phyloP scores from a whole-genome alignment of 2,888 invertebrate genomes.

The Trachelus troglodyta region DNA sequence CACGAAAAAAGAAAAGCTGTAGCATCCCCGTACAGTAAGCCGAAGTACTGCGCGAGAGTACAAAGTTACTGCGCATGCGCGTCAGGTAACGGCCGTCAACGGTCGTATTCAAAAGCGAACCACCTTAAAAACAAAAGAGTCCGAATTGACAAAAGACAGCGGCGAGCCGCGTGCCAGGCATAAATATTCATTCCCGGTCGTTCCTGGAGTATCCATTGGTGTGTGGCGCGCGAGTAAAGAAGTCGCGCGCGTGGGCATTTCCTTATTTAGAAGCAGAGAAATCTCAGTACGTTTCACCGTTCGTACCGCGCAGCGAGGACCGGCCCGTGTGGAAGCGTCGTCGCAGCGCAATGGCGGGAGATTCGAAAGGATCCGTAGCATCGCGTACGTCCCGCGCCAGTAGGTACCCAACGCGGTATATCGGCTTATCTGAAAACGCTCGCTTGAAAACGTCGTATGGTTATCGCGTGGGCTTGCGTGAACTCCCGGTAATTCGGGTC shows the following conservation, averaged over 20 bases:
- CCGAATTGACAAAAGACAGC: not conserved
- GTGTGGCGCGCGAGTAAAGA: constrained; percentile 28
- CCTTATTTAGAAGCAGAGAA: constrained; percentile 53
- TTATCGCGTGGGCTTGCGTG: not conserved
- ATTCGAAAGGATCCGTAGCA: not conserved
- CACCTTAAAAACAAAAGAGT: not conserved
- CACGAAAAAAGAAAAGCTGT: not conserved
- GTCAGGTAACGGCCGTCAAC: not conserved
- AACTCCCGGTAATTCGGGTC: not conserved
- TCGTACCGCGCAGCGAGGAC: not conserved
- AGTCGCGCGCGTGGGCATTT: constrained; percentile 46
- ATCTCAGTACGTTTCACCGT: constrained; percentile 1
- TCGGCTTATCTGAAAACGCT: not conserved
- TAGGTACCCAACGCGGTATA: not conserved
- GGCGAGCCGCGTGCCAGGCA: not conserved
- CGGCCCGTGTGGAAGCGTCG: not conserved
- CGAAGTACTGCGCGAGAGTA: not conserved
- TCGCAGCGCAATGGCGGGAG: not conserved
- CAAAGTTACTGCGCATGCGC: not conserved
- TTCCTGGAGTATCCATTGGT: not conserved
- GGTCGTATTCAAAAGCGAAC: not conserved
- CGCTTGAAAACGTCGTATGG: not conserved
- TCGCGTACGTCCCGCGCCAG: not conserved
- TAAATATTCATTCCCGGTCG: constrained; percentile 8
- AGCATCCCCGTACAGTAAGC: not conserved